Evolutionary conservation across 2,797 vertebrate species (phyloP), one percentile per base, ranked within the genome.

Genomic region (Labeo calbasu): DNA sequence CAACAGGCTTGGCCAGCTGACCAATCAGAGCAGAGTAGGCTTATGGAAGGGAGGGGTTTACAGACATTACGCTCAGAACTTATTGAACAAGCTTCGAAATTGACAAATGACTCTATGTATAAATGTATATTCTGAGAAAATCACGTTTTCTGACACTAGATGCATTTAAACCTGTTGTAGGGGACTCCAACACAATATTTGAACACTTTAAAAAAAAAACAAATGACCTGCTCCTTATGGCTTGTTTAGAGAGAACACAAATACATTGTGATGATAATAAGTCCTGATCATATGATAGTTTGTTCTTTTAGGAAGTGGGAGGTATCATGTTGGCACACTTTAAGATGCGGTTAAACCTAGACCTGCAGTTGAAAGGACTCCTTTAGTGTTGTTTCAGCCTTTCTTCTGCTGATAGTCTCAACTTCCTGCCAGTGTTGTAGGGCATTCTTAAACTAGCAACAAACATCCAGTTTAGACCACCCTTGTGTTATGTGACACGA

Each of bases 301-400:
- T 83, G 65, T 63, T 63, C 61, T 5, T 17, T 51, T 71, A 77
- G 84, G 84, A 88, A 84, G 70, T 80, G 76, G 76, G 51, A 80
- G 77, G 84, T 84, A 51, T 89, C 86, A n/a, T 65, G 10, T 78
- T 51, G 43, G 77, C 77, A 79, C 50, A 36, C 19, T 46, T 70
- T 19, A 50, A 46, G 46, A 73, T 68, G 63, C 73, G 50, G 84
- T 85, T 36, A 82, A 66, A 83, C 9, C 43, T 46, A 72, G 70
- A 77, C 32, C 43, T 70, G 40, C 14, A 23, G 28, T 21, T 84
- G 71, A 32, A 86, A 59, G 32, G 48, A 59, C 68, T 70, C 55
- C 70, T 88, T 85, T n/a, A 61, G 70, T 86, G 86, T 87, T 86
- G 84, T 83, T 89, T 88, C 83, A 89, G 87, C 81, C 65, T 85